Evolutionary conservation across 2,888 invertebrate genomes (phyloP), one percentile per base, ranked within the genome.

Genomic region (Lithodes maja): DNA sequence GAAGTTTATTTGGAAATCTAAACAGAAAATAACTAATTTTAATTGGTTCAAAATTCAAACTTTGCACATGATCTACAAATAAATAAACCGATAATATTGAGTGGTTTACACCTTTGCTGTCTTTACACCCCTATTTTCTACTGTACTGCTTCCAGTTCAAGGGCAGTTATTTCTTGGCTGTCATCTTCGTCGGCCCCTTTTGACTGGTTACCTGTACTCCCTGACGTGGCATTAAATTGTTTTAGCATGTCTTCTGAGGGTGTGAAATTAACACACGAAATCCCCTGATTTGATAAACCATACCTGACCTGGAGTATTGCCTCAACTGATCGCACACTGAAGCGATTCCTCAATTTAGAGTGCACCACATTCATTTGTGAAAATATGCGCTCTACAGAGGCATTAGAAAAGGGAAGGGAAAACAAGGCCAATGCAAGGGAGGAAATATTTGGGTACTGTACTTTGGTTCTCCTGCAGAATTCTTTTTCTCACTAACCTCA

Each of bases 381-480:
- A 61, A 61, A 61, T 61, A 61, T 61, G 7, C 68, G 68, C 68
- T 61, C 68, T 61, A 61, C 68, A 12, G 68, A 61, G 68, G 68
- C 68, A 61, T 61, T 61, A 61, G 68, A 61, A 15, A 61, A 61
- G 68, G 68, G 68, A 61, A 61, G 68, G 68, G 68, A 61, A 61
- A 61, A 15, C 68, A 61, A 15, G 15, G 68, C 68, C 68, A 61
- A 15, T 61, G 68, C 68, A 61, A 61, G 2, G 2, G 68, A 61
- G 7, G 68, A 61, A 61, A 61, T 78, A 50, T 78, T 78, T 33
- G 78, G 78, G 78, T 50, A 78, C 5, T 78, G 78, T 50, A 78
- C 5, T 78, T 78, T 78, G 3, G 50, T 78, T 78, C 52, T 50
- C 78, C 78, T 49, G 78, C 78, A 78, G 33, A 78, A 12, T 78